Evolutionary conservation across 2,888 invertebrate species (phyloP).

Genomic region (Heliconius ismenius): DNA sequence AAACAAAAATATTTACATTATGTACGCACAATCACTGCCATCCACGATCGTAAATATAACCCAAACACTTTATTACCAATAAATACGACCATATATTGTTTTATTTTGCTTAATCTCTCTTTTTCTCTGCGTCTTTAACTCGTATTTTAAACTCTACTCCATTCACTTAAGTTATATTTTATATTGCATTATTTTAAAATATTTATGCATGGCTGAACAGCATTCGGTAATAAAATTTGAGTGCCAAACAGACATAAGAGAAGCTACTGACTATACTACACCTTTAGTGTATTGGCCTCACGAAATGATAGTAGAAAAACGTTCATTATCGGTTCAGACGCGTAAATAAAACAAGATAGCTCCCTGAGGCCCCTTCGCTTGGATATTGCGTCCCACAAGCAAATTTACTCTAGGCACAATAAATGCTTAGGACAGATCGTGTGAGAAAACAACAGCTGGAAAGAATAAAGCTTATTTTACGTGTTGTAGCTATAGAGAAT

Average conservation of each 20-base stretch:
- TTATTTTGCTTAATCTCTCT: slow-evolving; percentile 59
- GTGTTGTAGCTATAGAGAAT: background rate
- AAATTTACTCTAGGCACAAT: slow-evolving; percentile 79
- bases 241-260: slow-evolving; percentile 51
- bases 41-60: slow-evolving; percentile 56
- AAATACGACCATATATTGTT: slow-evolving; percentile 61
- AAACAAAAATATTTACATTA: background rate
- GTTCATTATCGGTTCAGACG: slow-evolving; percentile 74
- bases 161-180: slow-evolving; percentile 48
- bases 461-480: slow-evolving; percentile 59
- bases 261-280: slow-evolving; percentile 62
- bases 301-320: slow-evolving; percentile 67
- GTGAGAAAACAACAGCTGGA: slow-evolving; percentile 56
- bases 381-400: slow-evolving; percentile 79
- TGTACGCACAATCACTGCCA: slow-evolving; percentile 50
- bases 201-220: slow-evolving; percentile 57
- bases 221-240: slow-evolving; percentile 60
- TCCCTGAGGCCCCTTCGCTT: slow-evolving; percentile 71
- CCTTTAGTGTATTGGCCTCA: slow-evolving; percentile 71
- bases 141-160: slow-evolving; percentile 46
- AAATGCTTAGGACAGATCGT: slow-evolving; percentile 72
- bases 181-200: slow-evolving; percentile 36
- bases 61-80: slow-evolving; percentile 63
- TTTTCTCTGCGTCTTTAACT: slow-evolving; percentile 43
- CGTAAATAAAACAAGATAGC: slow-evolving; percentile 76